Evolutionary conservation across 2,113 vertebrate species (phyloP).

Genomic region (Coregonus clupeaformis): DNA sequence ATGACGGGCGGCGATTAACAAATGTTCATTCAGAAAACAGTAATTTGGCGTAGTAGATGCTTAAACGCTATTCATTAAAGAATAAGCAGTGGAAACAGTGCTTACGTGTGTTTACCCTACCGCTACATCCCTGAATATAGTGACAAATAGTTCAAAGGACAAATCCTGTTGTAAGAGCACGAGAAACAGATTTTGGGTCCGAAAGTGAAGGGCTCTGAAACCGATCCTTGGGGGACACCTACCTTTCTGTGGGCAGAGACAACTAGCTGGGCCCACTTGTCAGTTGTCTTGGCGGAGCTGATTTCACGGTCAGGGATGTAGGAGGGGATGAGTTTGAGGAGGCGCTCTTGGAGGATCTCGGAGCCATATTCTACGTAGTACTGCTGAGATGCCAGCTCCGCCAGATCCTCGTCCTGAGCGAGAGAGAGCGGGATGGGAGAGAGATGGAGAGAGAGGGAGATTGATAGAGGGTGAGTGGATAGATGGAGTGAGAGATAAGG

Average conservation of each 20-base stretch:
- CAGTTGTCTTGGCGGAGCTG: slow-evolving; percentile 84
- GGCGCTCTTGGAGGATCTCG: slow-evolving; percentile 87
- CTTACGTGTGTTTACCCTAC: not conserved
- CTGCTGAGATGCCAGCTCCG: slow-evolving; percentile 94
- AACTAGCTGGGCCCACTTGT: slow-evolving; percentile 94
- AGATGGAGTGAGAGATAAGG: not conserved
- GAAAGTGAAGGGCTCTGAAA: not conserved
- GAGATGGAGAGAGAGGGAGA: slow-evolving; percentile 1
- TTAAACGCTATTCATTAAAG: no score
- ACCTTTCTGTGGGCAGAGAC: slow-evolving; percentile 94
- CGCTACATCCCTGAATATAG: not conserved
- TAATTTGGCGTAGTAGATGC: no score
- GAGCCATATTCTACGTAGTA: slow-evolving; percentile 94
- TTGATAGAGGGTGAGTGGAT: not conserved
- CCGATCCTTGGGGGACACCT: not conserved
- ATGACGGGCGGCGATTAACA: no score
- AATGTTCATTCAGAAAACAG: no score
- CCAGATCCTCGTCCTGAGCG: slow-evolving; percentile 90
- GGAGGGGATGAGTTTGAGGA: slow-evolving; percentile 90
- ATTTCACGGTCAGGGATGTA: slow-evolving; percentile 96
- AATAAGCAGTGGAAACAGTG: no score
- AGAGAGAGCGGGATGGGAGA: not conserved
- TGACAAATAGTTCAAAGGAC: not conserved
- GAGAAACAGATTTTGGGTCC: not conserved
- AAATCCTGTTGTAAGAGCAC: no score